Base-by-base conservation (phyloP, 2,113 vertebrate genomes). In the Cinclus cinclus region DNA sequence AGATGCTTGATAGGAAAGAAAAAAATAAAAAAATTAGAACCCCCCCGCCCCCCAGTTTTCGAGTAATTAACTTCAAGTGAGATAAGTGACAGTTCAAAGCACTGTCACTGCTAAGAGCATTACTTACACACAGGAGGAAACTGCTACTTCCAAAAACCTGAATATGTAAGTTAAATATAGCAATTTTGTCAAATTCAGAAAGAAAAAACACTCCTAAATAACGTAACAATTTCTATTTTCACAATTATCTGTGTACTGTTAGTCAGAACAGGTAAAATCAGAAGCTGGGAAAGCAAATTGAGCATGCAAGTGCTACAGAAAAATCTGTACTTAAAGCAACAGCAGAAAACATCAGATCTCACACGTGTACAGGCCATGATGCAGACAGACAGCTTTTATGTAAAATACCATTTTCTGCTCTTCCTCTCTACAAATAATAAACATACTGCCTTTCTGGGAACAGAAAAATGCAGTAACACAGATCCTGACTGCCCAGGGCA, bases 81-180 rank as follows among this genome's bases (percentile, higher is more conserved):
- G 62, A 86, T 28, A 94, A 83, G 74, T 90, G 90, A 95, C 92
- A 96, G 90, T 85, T 94, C 93, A 95, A 96, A 96, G 88, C 64
- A 30, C 47, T 5, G 2, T 30, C 5, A 0, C 47, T 59, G 59
- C 52, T 90, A 83, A 93, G 35, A 93, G 67, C 79, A 76, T 74
- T 92, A 87, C 75, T 92, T 30, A 41, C 17, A n/a, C 4, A 0
- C 41, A 59, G 39, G 60, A 67, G 69, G 70, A 74, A 90, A 88
- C 46, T 47, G 9, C 85, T 56, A 83, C 71, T 78, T 77, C 78
- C 46, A 46, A 47, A 27, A 95, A 88, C 31, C 2, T 77, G 19
- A 85, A 70, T 41, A 81, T 22, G 37, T 3, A 92, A 87, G 69
- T 49, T 6, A 23, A 87, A 64, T 21, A 4, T 0, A 87, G 59